phyloP scores from a whole-genome alignment of 2,888 invertebrate genomes.

The Drosophila recens region DNA sequence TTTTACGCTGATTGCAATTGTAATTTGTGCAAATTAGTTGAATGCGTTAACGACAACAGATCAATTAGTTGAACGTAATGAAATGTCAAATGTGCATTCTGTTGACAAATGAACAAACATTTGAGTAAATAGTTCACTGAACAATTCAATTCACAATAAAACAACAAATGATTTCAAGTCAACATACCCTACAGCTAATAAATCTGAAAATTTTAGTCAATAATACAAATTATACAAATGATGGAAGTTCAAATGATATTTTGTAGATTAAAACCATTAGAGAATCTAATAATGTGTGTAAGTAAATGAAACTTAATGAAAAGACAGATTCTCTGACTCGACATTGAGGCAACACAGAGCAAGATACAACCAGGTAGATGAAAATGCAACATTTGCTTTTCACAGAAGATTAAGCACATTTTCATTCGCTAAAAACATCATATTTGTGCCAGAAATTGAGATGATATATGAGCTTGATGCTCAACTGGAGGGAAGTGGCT shows the following conservation, averaged over 20 bases:
- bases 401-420: conserved; percentile 17
- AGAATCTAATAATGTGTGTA: background rate
- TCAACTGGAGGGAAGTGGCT: background rate
- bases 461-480: conserved; percentile 5
- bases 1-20: conserved; percentile 27
- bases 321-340: background rate
- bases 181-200: conserved; percentile 15
- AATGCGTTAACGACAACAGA: conserved; percentile 20
- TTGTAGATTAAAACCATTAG: background rate
- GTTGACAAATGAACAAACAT: conserved; percentile 56
- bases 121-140: conserved; percentile 36
- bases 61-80: conserved; percentile 24
- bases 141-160: conserved; percentile 12
- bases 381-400: conserved; percentile 1
- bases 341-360: background rate
- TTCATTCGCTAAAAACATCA: background rate
- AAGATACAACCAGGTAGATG: background rate
- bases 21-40: conserved; percentile 45
- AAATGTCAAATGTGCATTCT: conserved; percentile 21
- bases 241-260: too few relatives aligned
- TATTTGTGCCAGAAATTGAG: conserved; percentile 8
- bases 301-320: background rate
- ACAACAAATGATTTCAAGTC: background rate
- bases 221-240: background rate
- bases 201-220: background rate